Evolutionary conservation across 2,888 invertebrate genomes (phyloP).

Genomic region (Papilio protenor): DNA sequence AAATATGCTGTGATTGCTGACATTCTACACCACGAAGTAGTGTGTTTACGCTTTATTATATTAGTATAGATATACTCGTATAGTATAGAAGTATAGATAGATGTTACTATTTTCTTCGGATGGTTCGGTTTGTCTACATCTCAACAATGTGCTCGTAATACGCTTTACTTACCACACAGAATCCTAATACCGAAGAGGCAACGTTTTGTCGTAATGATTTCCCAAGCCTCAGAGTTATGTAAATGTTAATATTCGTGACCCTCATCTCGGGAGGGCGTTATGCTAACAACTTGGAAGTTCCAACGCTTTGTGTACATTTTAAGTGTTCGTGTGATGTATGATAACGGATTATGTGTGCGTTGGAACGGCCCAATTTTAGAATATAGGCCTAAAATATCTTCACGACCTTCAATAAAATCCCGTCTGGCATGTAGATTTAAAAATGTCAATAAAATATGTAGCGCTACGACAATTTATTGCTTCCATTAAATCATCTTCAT

Average conservation of each 20-base stretch:
- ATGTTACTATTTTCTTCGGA: not conserved
- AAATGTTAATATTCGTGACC: constrained; percentile 50
- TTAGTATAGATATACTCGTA: too few species aligned
- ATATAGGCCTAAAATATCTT: constrained; percentile 32
- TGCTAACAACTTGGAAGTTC: constrained; percentile 50
- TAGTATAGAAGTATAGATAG: not conserved
- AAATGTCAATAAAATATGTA: constrained; percentile 13
- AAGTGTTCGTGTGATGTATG: constrained; percentile 47
- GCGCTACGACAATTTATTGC: not conserved
- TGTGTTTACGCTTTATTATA: too few species aligned
- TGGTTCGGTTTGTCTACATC: not conserved
- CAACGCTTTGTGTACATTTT: constrained; percentile 44
- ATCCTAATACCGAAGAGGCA: constrained; percentile 39
- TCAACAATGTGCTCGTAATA: constrained; percentile 3
- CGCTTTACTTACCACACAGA: not conserved
- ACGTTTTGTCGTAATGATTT: constrained; percentile 48
- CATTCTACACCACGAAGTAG: too few species aligned
- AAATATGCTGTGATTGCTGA: too few species aligned
- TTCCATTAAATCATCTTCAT: not conserved
- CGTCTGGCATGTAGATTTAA: constrained; percentile 23
- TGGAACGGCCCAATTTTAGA: constrained; percentile 41
- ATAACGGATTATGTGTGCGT: constrained; percentile 43
- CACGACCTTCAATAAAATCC: constrained; percentile 36
- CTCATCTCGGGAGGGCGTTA: constrained; percentile 50
- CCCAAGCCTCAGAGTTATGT: constrained; percentile 48